Conservation (phyloP, 1,140 invertebrate genomes). For the Drosophila insularis region DNA sequence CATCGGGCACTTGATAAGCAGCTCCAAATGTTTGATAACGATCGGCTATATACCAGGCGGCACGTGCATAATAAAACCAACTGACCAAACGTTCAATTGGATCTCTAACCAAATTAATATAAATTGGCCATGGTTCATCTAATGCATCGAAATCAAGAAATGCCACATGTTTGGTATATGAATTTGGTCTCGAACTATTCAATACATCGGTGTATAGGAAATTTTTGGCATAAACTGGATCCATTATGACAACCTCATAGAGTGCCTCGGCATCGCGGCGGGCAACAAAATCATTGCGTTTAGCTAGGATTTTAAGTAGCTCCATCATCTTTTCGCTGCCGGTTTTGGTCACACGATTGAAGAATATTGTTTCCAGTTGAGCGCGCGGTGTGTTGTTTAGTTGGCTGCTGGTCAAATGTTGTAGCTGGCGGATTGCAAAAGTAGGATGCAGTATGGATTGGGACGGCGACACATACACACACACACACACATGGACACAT, state of each 20-base stretch:
- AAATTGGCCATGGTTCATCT: slow-evolving; percentile 90
- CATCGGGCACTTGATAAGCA: slow-evolving; percentile 89
- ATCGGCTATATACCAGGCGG: slow-evolving; percentile 94
- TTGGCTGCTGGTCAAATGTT: slow-evolving; percentile 76
- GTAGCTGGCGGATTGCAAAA: slow-evolving; percentile 73
- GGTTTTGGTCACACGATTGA: slow-evolving; percentile 94
- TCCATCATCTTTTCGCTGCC: slow-evolving; percentile 94
- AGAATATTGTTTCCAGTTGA: slow-evolving; percentile 90
- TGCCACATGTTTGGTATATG: slow-evolving; percentile 91
- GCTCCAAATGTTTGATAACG: slow-evolving; percentile 92
- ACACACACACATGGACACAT: slow-evolving; percentile 42
- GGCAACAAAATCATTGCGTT: slow-evolving; percentile 90
- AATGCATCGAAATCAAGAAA: slow-evolving; percentile 90
- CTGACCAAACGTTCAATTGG: slow-evolving; percentile 94
- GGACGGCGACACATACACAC: slow-evolving; percentile 38
- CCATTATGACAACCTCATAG: slow-evolving; percentile 85
- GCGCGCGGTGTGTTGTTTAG: slow-evolving; percentile 91
- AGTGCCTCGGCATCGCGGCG: slow-evolving; percentile 91
- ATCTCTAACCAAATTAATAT: slow-evolving; percentile 94
- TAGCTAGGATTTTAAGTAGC: slow-evolving; percentile 88
- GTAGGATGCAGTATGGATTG: slow-evolving; percentile 56
- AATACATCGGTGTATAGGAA: slow-evolving; percentile 83
- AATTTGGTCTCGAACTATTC: slow-evolving; percentile 83
- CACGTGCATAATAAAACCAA: slow-evolving; percentile 92
- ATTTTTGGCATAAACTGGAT: slow-evolving; percentile 88